These are phyloP conservation scores for Galaxea fascicularis DNA, from an alignment of 92 coral and sea anemone species.

Conservation along the genomic window DNA sequence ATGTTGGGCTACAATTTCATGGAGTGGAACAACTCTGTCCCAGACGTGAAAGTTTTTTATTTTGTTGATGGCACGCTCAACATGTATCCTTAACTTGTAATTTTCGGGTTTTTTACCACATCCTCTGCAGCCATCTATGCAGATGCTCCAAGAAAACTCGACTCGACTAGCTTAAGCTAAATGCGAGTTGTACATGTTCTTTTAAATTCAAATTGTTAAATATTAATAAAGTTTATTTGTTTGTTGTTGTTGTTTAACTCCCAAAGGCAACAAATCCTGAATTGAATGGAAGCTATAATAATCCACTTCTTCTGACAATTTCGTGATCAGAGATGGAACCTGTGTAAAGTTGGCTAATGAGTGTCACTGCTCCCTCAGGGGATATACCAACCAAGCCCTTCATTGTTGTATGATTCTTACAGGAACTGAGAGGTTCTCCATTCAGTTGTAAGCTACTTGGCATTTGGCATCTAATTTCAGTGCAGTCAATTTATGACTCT, in stretches of 20 bases:
- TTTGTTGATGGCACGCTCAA: conserved; percentile 39
- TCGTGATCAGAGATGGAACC: conserved; percentile 66
- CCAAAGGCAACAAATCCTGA: conserved; percentile 58
- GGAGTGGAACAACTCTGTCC: conserved; percentile 35
- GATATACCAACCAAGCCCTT: conserved; percentile 42
- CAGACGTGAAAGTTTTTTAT: conserved; percentile 37
- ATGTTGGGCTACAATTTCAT: conserved; percentile 29
- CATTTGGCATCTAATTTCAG: conserved; percentile 54
- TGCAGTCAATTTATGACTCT: conserved; percentile 42
- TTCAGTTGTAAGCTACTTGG: conserved; percentile 51
- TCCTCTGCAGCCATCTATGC: conserved; percentile 42
- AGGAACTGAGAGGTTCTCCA: conserved; percentile 37
- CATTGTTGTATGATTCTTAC: conserved; percentile 30
- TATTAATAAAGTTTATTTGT: no score
- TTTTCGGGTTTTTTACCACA: conserved; percentile 34
- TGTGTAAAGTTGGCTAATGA: conserved; percentile 59
- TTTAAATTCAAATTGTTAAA: conserved; percentile 49
- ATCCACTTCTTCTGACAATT: conserved; percentile 55
- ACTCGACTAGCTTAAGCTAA: no score
- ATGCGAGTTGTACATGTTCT: no score
- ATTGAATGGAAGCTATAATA: conserved; percentile 58
- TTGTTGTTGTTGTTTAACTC: no score
- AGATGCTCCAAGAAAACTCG: conserved; percentile 34
- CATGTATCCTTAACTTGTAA: conserved; percentile 36
- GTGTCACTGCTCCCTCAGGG: conserved; percentile 43